Evolutionary conservation across 1,140 invertebrate species (phyloP).

Genomic region (Hydropsyche tenuis): DNA sequence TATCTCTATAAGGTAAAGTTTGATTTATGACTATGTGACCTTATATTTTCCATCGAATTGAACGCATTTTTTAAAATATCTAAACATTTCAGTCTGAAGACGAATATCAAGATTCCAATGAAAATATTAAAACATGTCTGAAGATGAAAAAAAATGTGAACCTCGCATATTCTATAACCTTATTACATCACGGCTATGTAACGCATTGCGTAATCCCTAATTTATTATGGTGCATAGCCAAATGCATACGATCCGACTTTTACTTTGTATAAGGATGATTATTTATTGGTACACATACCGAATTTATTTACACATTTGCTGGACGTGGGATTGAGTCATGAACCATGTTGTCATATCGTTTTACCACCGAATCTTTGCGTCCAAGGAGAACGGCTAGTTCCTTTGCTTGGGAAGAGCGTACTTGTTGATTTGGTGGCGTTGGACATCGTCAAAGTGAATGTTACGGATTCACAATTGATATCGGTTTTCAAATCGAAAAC

Average conservation of each 20-base stretch:
- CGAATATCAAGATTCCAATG: not conserved
- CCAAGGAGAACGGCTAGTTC: constrained; percentile 69
- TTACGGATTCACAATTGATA: constrained; percentile 69
- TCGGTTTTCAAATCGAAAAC: constrained; percentile 72
- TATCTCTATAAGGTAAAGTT: constrained; percentile 76
- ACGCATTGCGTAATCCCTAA: constrained; percentile 82
- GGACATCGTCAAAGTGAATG: constrained; percentile 70
- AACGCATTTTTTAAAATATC: no score
- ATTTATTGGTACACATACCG: constrained; percentile 79
- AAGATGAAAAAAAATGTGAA: constrained; percentile 69
- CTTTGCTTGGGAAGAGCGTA: constrained; percentile 65
- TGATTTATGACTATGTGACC: not conserved
- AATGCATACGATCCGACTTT: constrained; percentile 77
- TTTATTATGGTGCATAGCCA: constrained; percentile 76
- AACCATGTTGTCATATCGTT: constrained; percentile 80
- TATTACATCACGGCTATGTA: constrained; percentile 81
- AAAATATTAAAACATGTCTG: not conserved
- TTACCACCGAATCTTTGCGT: constrained; percentile 65
- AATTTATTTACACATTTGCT: constrained; percentile 80
- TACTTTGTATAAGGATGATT: constrained; percentile 73
- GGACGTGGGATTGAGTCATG: constrained; percentile 79
- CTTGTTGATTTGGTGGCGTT: constrained; percentile 74
- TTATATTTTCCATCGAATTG: constrained; percentile 31
- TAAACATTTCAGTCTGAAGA: constrained; percentile 6
- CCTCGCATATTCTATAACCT: constrained; percentile 82